phyloP scores from a whole-genome alignment of 2,113 vertebrate species.

The Scytalopus superciliaris region DNA sequence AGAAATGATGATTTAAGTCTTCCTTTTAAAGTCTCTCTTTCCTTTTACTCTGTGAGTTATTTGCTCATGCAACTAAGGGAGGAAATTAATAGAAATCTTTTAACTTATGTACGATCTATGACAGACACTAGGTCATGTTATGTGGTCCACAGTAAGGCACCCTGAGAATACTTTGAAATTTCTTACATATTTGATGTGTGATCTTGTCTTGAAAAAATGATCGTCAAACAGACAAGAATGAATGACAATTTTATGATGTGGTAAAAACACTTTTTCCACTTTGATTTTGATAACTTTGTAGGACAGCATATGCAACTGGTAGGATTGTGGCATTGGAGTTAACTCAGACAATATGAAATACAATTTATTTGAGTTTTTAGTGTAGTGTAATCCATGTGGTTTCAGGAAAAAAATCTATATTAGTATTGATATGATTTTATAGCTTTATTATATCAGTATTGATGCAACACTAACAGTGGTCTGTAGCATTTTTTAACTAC shows the following conservation, averaged over 20 bases:
- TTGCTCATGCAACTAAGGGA: neutral
- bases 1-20: neutral
- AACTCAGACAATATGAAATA: neutral
- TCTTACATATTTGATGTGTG: neutral
- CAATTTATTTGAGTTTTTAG: neutral
- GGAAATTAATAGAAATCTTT: neutral
- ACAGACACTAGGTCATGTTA: neutral
- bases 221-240: neutral
- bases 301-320: neutral
- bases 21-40: neutral
- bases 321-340: neutral
- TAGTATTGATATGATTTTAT: slow-evolving; percentile 22
- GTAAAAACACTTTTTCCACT: neutral
- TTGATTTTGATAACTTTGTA: neutral
- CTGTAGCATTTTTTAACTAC: neutral
- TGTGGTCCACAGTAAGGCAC: neutral
- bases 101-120: neutral
- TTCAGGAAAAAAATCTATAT: slow-evolving; percentile 21
- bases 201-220: neutral
- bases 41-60: neutral
- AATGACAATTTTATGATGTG: neutral
- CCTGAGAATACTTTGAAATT: neutral
- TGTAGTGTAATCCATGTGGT: neutral
- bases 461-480: neutral
- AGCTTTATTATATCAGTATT: slow-evolving; percentile 7